Evolutionary conservation across 1,140 invertebrate genomes (phyloP), one percentile per base, ranked within the genome.

Genomic region (Thaumetopoea pityocampa): DNA sequence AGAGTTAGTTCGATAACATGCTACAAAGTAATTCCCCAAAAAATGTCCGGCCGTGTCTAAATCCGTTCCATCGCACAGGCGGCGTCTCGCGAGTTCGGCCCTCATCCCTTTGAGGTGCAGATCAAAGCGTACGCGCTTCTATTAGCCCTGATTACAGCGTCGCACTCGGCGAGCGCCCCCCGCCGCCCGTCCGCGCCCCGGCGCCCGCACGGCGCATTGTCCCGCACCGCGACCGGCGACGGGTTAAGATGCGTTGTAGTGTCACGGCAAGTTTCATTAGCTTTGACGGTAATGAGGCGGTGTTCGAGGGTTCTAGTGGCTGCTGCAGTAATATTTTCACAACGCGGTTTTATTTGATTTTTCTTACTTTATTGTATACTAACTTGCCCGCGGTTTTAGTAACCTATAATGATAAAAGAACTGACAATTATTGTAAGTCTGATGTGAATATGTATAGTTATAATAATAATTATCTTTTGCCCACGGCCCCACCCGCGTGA

Each of bases 51-150:
- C 8, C 67, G 46, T 16, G 43, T 70, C 61, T 67, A 58, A 27
- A 36, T 24, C 8, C 59, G 50, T 18, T 16, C 48, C 22, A 41
- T 20, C 23, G 20, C 24, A 33, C 36, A 16, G 15, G 18, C 24
- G 42, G 42, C 48, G 63, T 58, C 62, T 67, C 69, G 57, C 64
- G 63, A 68, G 69, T 60, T 65, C 41, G 66, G 66, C 57, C 61
- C 66, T 67, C 54, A 26, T 71, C 59, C 42, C 74, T 82, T 82
- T 82, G 78, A 82, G 66, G 33, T 60, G 66, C 65, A 79, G 71
- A 82, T 82, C 78, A 82, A 82, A 82, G 78, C 67, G 66, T 56
- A 62, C 70, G 68, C 72, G 74, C 59, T 77, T 79, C 78, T 82
- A 82, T 82, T 82, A 82, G 78, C 78, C 67, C 66, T 79, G 78